phyloP scores from a whole-genome alignment of 2,113 vertebrate genomes.

The Polyodon spathula region DNA sequence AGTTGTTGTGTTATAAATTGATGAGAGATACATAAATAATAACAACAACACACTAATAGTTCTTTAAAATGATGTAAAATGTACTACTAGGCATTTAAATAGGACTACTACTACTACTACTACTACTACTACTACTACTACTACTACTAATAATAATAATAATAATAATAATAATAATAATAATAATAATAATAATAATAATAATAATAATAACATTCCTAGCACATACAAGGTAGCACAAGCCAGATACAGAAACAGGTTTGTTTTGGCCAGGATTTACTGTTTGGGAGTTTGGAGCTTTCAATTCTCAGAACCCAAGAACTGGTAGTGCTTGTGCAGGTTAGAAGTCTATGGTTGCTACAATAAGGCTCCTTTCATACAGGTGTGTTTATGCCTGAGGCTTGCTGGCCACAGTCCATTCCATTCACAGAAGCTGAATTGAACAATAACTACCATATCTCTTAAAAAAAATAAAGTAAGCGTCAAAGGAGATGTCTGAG shows the following conservation, averaged over 20 bases:
- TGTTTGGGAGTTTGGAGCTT: conserved; percentile 55
- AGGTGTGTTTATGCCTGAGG: conserved; percentile 99
- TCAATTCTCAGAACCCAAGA: conserved; percentile 55
- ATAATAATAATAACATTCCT: conserved; percentile 48
- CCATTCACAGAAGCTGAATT: conserved; percentile 94
- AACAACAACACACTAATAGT: too few relatives aligned
- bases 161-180: too few relatives aligned
- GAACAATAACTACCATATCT: conserved; percentile 96
- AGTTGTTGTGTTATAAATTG: too few relatives aligned
- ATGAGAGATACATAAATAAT: too few relatives aligned
- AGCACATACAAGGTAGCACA: conserved; percentile 48
- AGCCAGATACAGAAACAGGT: conserved; percentile 54
- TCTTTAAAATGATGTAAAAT: too few relatives aligned
- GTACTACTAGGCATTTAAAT: too few relatives aligned
- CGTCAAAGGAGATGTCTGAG: conserved; percentile 89
- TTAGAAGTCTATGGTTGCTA: conserved; percentile 75
- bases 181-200: conserved; percentile 53
- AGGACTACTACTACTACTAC: too few relatives aligned
- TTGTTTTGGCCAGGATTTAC: conserved; percentile 68
- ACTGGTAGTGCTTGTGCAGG: conserved; percentile 66
- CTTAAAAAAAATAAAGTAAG: conserved; percentile 77
- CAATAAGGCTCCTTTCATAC: conserved; percentile 90
- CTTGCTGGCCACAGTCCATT: conserved; percentile 91
- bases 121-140: too few relatives aligned
- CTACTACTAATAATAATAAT: too few relatives aligned